Evolutionary conservation across 2,888 invertebrate species (phyloP).

Genomic region (Lycophotia porphyrea): DNA sequence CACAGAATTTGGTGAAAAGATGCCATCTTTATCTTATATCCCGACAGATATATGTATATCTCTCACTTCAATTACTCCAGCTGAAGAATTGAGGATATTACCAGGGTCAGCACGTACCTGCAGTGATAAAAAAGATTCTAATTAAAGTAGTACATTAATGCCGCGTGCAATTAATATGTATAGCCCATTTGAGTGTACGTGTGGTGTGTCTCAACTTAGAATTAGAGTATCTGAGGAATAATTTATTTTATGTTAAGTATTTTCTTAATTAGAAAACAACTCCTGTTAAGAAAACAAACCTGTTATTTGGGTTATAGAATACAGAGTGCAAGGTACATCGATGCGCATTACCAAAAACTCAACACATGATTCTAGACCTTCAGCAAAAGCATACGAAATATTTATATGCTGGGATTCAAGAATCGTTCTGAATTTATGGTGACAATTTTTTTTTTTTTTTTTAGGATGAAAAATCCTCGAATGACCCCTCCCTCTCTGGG

Average conservation of each 20-base stretch:
- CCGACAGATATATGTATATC: constrained; percentile 68
- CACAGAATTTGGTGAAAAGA: constrained; percentile 39
- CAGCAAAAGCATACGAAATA: background rate
- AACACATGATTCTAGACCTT: background rate
- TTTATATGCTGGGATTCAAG: background rate
- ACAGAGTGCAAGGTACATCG: background rate
- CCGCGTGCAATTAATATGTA: constrained; percentile 61
- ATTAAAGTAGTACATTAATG: constrained; percentile 55
- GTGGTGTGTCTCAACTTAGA: constrained; percentile 40
- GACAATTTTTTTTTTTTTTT: too few species aligned
- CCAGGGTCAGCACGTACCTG: constrained; percentile 71
- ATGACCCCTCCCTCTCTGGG: too few species aligned
- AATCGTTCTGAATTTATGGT: background rate
- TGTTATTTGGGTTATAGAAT: constrained; percentile 1
- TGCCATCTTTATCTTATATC: constrained; percentile 67
- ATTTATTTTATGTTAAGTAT: constrained; percentile 33
- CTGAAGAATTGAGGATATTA: constrained; percentile 67
- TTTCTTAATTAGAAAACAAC: constrained; percentile 27
- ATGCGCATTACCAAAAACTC: background rate
- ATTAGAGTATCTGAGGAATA: constrained; percentile 37
- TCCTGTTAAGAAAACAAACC: too few species aligned
- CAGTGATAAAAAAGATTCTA: constrained; percentile 57
- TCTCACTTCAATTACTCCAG: constrained; percentile 78
- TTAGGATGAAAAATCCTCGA: too few species aligned
- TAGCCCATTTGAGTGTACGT: constrained; percentile 58